These are phyloP conservation scores for Cheiracanthium punctorium DNA, from an alignment of 2,888 invertebrate genomes.

Conservation along the genomic window DNA sequence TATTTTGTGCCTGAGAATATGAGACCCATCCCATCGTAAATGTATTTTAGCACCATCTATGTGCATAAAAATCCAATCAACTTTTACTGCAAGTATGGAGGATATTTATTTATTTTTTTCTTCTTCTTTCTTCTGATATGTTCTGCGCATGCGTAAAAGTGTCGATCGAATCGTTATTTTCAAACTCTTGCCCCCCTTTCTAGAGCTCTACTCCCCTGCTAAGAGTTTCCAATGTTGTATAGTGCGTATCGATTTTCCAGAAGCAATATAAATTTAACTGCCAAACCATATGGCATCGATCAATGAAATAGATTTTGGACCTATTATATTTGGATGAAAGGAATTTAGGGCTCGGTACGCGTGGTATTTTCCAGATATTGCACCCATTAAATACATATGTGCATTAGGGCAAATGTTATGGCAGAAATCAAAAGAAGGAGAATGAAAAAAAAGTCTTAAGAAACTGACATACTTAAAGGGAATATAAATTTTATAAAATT, in stretches of 20 bases:
- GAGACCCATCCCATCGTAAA: background rate
- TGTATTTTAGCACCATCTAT: background rate
- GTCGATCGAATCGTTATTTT: background rate
- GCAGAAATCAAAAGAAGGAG: no score
- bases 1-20: background rate
- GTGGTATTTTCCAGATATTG: no score
- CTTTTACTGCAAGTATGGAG: background rate
- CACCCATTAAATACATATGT: no score
- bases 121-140: background rate
- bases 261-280: slow-evolving; percentile 69
- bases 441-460: no score
- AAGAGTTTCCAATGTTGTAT: background rate
- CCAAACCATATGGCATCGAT: slow-evolving; percentile 67
- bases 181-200: background rate
- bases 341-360: no score
- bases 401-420: no score
- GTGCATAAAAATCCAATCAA: slow-evolving; percentile 2
- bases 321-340: no score
- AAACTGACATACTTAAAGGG: no score
- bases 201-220: background rate
- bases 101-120: no score
- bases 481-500: no score
- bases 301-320: slow-evolving; percentile 42
- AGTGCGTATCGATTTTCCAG: slow-evolving; percentile 56
- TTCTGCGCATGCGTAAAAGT: background rate